Conservation (phyloP, 2,113 vertebrate species). For the Datnioides undecimradiatus region DNA sequence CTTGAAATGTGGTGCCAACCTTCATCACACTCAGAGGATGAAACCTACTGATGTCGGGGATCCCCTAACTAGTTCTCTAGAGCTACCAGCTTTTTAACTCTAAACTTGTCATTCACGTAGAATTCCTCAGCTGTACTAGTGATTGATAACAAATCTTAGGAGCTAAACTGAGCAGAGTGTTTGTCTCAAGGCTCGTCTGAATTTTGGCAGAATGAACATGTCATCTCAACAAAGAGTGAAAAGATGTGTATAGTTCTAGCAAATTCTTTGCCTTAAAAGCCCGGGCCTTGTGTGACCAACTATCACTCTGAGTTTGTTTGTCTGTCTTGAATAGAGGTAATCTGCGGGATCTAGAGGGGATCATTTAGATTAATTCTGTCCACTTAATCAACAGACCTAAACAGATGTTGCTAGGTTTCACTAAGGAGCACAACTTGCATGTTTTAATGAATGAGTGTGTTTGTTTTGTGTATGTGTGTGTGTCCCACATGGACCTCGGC, state of each 20-base stretch:
- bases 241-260: not conserved
- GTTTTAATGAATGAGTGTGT: conserved; percentile 49
- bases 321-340: conserved; percentile 51
- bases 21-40: no score
- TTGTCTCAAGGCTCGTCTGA: no score
- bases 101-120: no score
- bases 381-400: conserved; percentile 59
- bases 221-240: not conserved
- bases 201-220: not conserved
- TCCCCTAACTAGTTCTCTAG: not conserved
- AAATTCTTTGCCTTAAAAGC: not conserved
- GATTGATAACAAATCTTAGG: not conserved
- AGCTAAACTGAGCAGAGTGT: not conserved
- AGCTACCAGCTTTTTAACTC: not conserved
- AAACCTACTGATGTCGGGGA: no score
- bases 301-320: conserved; percentile 38
- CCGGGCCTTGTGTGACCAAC: not conserved
- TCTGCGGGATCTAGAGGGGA: conserved; percentile 44
- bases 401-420: conserved; percentile 70
- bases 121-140: not conserved
- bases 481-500: not conserved
- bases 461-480: not conserved
- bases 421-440: conserved; percentile 17
- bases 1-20: no score
- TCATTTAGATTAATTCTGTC: conserved; percentile 59